Conservation (phyloP, 2,797 vertebrate genomes). For the Chaetophractus vellerosus region DNA sequence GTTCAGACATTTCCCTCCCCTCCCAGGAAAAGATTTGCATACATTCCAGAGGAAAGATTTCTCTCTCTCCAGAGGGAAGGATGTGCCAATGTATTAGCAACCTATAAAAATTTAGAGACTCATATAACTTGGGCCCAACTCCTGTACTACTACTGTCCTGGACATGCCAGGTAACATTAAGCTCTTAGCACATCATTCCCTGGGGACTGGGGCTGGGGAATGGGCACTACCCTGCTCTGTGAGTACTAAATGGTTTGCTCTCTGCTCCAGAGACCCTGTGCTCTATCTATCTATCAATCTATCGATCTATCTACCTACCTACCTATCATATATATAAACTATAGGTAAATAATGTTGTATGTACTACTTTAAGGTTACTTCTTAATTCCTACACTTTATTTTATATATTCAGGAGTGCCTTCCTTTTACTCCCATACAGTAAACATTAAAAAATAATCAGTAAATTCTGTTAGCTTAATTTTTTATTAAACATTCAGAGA, state of each 20-base stretch:
- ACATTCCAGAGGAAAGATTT: background rate
- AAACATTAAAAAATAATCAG: background rate
- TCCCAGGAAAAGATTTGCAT: background rate
- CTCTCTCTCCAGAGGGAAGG: background rate
- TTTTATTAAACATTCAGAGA: background rate
- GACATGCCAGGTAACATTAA: background rate
- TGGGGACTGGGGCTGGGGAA: background rate
- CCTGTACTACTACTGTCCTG: background rate
- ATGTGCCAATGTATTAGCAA: background rate
- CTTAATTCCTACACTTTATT: background rate
- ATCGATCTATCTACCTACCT: background rate
- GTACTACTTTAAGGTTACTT: background rate
- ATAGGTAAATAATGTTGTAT: background rate
- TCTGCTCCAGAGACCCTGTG: background rate
- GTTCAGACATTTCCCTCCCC: background rate
- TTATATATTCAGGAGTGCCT: background rate
- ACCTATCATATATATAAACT: background rate
- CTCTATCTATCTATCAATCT: background rate
- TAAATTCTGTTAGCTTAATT: background rate
- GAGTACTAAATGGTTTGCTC: background rate
- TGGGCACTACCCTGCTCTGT: too few relatives aligned
- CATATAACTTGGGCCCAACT: background rate
- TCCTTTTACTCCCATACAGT: background rate
- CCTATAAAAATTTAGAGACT: background rate
- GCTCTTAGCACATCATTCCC: fast-evolving